Base-by-base conservation (phyloP, 1,140 invertebrate genomes). In the Dreissena rostriformis region DNA sequence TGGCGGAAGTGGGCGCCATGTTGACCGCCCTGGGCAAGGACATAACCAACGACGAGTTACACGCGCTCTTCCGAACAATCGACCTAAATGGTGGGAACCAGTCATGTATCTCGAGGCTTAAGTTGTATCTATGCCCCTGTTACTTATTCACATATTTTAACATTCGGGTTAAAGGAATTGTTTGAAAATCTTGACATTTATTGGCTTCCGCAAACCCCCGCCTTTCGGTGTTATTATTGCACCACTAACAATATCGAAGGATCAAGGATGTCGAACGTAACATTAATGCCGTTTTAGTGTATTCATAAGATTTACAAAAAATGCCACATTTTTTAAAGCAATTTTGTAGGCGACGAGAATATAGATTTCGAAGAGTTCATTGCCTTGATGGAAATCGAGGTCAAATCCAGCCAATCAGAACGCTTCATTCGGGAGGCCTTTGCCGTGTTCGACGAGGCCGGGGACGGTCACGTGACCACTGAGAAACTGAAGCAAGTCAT, bases 351-450 rank as follows among this genome's bases (percentile, higher is more conserved):
- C 55, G 68, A 79, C 29, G 51, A 66, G 39, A 14, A 55, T 24
- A 70, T 79, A 19, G 65, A 68, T 22, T 79, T 79, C 28, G 77
- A 79, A 0, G 77, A 79, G 29, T 79, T 79, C 68, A 70, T 79
- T 0, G 5, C 57, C 22, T 19, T 79, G 22, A 70, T 79, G 77
- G 79, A 81, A 28, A 49, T 39, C 22, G 79, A 81, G n/a, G 52
- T 71, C 10, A 17, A 57, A 51, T 17, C 71, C 0, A 57, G 70
- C 24, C 39, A 71, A 22, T 51, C 79, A 11, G 79, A 81, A 57
- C 49, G 68, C 49, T 68, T 72, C 2, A 61, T 81, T 26, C 79
- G 79, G n/a, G 19, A 73, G 51, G 70, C 79, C 12, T 81, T 81
- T 26, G 24, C 19, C n/a, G 68, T 81, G 8, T 53, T 81, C 24